Conservation (phyloP, 1,140 invertebrate genomes). For the Drosophila seguyi region DNA sequence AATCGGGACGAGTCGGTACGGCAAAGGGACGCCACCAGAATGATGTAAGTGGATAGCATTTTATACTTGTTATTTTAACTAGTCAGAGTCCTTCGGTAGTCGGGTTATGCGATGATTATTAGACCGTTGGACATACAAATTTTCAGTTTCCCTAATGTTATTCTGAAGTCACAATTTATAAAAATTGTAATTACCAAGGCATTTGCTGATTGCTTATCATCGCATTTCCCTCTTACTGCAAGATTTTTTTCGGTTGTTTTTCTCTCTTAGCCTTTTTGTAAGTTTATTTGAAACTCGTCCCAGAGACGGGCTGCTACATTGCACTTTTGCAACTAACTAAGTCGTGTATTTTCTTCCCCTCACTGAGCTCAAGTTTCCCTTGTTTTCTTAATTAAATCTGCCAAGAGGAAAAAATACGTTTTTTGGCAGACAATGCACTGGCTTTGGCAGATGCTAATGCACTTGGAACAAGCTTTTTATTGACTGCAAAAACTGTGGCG, state of each 20-base stretch:
- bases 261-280: conserved; percentile 8
- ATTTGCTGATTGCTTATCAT: conserved; percentile 5
- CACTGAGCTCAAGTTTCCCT: conserved; percentile 1
- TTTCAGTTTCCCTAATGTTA: no score
- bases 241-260: not conserved
- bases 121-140: not conserved
- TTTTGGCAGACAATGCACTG: conserved; percentile 41
- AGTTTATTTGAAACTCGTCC: conserved; percentile 55
- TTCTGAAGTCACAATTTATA: no score
- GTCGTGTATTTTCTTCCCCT: conserved; percentile 13
- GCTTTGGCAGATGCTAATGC: conserved; percentile 55
- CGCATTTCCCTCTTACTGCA: conserved; percentile 13
- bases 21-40: conserved; percentile 82
- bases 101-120: not conserved
- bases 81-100: not conserved
- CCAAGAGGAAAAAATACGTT: conserved; percentile 18
- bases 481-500: conserved; percentile 32
- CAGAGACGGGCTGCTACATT: conserved; percentile 17
- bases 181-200: not conserved
- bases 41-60: conserved; percentile 76
- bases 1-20: conserved; percentile 83
- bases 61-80: not conserved
- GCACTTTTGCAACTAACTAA: conserved; percentile 16
- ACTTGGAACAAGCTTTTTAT: conserved; percentile 51
- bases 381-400: conserved; percentile 60